Percentiles rank a stretch among this genome's conserved stretches.
Conservation (phyloP, 2,113 vertebrate genomes). For the Mastomys natalensis region DNA sequence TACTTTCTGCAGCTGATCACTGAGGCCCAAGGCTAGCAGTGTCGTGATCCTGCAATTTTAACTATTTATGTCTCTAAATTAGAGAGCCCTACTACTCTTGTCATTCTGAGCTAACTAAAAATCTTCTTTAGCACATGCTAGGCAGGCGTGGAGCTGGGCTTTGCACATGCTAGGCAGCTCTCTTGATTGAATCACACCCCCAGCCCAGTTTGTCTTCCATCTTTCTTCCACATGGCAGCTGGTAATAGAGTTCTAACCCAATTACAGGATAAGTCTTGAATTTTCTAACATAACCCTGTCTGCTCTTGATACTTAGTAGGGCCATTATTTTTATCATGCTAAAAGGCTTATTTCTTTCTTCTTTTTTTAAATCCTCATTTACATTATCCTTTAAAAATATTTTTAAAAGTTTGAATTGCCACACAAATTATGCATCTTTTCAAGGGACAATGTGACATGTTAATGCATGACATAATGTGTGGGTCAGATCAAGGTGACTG, state of each 20-base stretch:
- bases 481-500: background rate
- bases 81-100: too few species aligned
- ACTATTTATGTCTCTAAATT: too few species aligned
- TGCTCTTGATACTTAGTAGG: background rate
- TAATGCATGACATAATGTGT: background rate
- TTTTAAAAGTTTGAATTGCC: background rate
- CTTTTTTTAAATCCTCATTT: background rate
- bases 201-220: background rate
- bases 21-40: too few species aligned
- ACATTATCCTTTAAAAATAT: background rate
- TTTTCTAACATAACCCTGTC: background rate
- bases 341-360: background rate
- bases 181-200: background rate
- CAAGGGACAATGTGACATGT: background rate
- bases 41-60: too few species aligned
- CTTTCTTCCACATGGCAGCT: background rate
- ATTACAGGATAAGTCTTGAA: background rate
- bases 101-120: too few species aligned
- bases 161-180: background rate
- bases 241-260: background rate
- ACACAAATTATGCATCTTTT: background rate
- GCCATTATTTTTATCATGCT: background rate
- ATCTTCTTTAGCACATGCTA: background rate
- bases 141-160: background rate
- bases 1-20: too few species aligned